A percentile compares a stretch with the other conserved stretches of the same genome.
These are phyloP conservation scores for Camelus bactrianus DNA, from an alignment of 2,113 vertebrate genomes.

Conservation along the genomic window DNA sequence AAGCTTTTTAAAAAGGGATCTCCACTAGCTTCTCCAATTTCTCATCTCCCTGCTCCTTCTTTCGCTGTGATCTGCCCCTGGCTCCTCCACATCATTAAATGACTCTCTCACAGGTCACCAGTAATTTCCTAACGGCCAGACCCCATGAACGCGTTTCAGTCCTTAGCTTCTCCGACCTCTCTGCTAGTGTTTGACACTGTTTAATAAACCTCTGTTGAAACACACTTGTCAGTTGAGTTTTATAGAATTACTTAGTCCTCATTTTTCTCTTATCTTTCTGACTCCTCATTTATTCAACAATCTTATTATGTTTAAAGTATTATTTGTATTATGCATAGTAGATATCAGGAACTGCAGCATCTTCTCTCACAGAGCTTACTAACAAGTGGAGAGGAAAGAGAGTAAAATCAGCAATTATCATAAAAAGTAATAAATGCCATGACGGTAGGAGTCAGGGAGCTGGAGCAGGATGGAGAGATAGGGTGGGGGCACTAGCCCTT, in stretches of 20 bases:
- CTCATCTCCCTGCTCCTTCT: background rate
- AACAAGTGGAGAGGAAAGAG: background rate
- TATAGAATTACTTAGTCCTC: background rate
- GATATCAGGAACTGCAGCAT: background rate
- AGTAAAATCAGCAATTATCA: background rate
- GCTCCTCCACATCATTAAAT: background rate
- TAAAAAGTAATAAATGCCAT: background rate
- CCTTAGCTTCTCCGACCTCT: background rate
- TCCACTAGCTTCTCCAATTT: background rate
- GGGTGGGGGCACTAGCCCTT: background rate
- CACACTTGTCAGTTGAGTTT: background rate
- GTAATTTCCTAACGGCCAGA: background rate
- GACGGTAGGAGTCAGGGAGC: background rate
- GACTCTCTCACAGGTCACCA: background rate
- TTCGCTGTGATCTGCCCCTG: background rate
- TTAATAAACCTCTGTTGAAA: background rate
- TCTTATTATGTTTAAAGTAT: background rate
- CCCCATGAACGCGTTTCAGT: background rate
- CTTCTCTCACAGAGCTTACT: background rate
- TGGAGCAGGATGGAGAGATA: background rate
- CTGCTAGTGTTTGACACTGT: background rate
- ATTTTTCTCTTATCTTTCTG: background rate
- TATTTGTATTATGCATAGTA: background rate
- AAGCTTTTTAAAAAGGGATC: background rate
- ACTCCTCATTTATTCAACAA: background rate